Evolutionary conservation across 2,888 invertebrate genomes (phyloP), one percentile per base, ranked within the genome.

Genomic region (Rotaria sp.): DNA sequence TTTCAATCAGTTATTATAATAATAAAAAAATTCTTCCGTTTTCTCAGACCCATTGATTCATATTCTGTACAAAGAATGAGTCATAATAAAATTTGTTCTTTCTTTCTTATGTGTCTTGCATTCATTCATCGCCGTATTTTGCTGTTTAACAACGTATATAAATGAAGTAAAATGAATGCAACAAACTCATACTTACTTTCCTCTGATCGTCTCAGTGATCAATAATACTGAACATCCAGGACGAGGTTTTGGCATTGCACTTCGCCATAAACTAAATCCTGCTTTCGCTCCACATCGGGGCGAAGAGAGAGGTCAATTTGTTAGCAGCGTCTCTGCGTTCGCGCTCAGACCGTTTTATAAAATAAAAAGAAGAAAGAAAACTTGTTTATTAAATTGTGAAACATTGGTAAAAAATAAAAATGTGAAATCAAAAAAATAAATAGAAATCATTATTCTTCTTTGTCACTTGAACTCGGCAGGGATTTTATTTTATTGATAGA

Each of bases 221-320:
- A 67, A 13, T 8, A 67, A 67, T 67, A 67, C 67, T 67, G 67
- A 67, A 67, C 67, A 67, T 67, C 67, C 67, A 67, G 67, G 67
- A 67, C 67, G 67, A 67, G 67, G 67, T 67, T 67, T 67, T 67
- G 67, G 67, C 67, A 67, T 67, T 67, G 67, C 67, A 67, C 67
- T 67, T 35, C 67, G 67, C 67, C 35, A 67, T 67, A 67, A 67
- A 67, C 67, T 67, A 67, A 67, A 67, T 67, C 67, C 67, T 67
- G 67, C 67, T 67, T 67, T 67, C 67, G 67, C 35, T 67, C 67
- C 67, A 67, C 35, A 67, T 67, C 67, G 67, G 67, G 67, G 67
- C 67, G 67, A 67, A 67, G 67, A 67, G 67, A 67, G 67, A 67
- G 67, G 67, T 67, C 67, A 67, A 67, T 67, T 67, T 67, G 67